These are phyloP conservation scores for Coelopa pilipes DNA, from an alignment of 2,888 invertebrate species.

Conservation along the genomic window DNA sequence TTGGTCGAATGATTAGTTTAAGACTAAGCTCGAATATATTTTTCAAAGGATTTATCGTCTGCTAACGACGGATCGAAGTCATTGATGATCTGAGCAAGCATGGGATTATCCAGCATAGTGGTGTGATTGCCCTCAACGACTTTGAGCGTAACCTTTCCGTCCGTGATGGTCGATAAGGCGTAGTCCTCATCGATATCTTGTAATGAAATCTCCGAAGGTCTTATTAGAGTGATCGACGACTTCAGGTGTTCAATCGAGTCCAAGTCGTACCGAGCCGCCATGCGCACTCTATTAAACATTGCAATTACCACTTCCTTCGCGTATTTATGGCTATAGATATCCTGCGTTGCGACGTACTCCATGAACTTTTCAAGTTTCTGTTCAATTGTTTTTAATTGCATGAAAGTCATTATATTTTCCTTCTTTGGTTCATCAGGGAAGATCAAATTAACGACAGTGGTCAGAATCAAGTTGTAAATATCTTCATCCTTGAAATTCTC, in stretches of 20 bases:
- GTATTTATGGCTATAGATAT: slow-evolving; percentile 65
- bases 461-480: slow-evolving; percentile 58
- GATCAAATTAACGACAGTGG: slow-evolving; percentile 56
- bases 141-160: slow-evolving; percentile 71
- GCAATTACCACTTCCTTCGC: slow-evolving; percentile 64
- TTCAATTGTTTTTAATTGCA: slow-evolving; percentile 70
- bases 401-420: slow-evolving; percentile 65
- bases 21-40: slow-evolving; percentile 56
- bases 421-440: slow-evolving; percentile 62
- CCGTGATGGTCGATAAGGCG: slow-evolving; percentile 72
- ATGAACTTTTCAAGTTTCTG: slow-evolving; percentile 71
- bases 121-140: slow-evolving; percentile 79
- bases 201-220: slow-evolving; percentile 73
- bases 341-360: slow-evolving; percentile 65
- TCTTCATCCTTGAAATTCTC: slow-evolving; percentile 55
- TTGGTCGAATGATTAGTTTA: too few relatives aligned
- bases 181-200: slow-evolving; percentile 74
- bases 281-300: slow-evolving; percentile 70
- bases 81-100: slow-evolving; percentile 74
- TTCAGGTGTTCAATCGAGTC: slow-evolving; percentile 66
- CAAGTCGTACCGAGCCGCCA: slow-evolving; percentile 68
- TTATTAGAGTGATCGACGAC: slow-evolving; percentile 72
- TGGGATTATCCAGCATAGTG: slow-evolving; percentile 75
- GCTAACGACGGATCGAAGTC: slow-evolving; percentile 60
- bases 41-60: slow-evolving; percentile 60